Conservation (phyloP, 2,797 vertebrate genomes). For the Varecia variegata region DNA sequence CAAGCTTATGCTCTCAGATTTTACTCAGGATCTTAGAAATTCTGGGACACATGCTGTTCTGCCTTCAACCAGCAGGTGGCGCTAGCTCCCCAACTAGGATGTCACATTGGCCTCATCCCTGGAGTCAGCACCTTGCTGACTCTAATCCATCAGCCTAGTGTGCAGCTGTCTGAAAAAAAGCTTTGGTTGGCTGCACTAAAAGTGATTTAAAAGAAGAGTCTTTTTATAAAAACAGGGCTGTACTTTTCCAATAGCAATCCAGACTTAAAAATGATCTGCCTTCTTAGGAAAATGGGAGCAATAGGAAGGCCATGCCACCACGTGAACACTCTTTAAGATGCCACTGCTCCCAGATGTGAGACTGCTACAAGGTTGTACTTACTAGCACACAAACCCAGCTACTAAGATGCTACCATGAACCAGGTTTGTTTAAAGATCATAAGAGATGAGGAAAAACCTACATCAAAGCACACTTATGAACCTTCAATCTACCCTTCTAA, state of each 20-base stretch:
- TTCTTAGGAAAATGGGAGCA: background rate
- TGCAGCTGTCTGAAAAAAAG: constrained; percentile 24
- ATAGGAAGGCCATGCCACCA: background rate
- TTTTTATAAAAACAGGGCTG: constrained; percentile 15
- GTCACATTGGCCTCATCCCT: background rate
- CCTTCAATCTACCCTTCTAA: background rate
- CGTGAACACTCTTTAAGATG: background rate
- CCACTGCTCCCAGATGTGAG: background rate
- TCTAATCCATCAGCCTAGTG: background rate
- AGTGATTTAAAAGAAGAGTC: background rate
- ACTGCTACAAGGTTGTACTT: background rate
- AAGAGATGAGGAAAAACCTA: background rate
- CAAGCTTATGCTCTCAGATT: background rate
- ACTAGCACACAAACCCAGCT: background rate
- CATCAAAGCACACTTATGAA: constrained; percentile 21
- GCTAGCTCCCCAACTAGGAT: background rate
- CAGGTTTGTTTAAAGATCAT: constrained; percentile 9
- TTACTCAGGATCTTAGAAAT: background rate
- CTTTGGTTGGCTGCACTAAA: constrained; percentile 23
- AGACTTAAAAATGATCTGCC: constrained; percentile 25
- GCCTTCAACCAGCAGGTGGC: constrained; percentile 52
- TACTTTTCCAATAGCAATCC: background rate
- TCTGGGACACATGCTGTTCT: background rate
- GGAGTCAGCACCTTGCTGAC: background rate
- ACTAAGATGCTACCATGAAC: background rate